Evolutionary conservation across 2,888 invertebrate species (phyloP), one percentile per base, ranked within the genome.

Genomic region (Nomada goodeniana): DNA sequence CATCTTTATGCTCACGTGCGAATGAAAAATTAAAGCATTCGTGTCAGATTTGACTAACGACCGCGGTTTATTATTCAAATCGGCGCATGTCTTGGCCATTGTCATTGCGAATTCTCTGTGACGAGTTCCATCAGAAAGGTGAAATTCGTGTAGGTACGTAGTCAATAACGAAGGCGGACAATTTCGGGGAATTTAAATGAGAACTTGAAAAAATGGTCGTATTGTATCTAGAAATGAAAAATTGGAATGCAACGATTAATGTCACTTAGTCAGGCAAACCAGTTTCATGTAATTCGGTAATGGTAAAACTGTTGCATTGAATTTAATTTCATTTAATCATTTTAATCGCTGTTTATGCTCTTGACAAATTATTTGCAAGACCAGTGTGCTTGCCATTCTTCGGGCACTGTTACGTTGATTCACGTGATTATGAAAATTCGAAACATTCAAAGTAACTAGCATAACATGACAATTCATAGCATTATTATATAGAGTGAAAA

Each of bases 11-110:
- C 69, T 79, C 82, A 55, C 74, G 52, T 55, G 73, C 68, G 78
- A 81, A 88, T 91, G 85, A 91, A 89, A 84, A 82, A 91, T 91
- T 90, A 84, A 91, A 88, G 85, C 87, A 77, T 87, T 88, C 91
- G 90, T 88, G 89, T 86, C 83, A 81, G 88, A 88, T 85, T 88
- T 86, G 87, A 87, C 88, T 86, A 90, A 85, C 90, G 88, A 84
- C 76, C 76, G 79, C 79, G 83, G 86, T 90, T 87, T 85, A 88
- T 89, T 90, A 91, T 91, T 90, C 88, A 91, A 88, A 85, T 88
- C 80, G 83, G 80, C 79, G 76, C 81, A 81, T 84, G 83, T 82
- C 86, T 84, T 85, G 60, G 50, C 70, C 67, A 77, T 67, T 76
- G 70, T 68, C 84, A 85, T 89, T 81, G 83, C 84, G 80, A 84